Evolutionary conservation across 1,140 invertebrate species (phyloP), one percentile per base, ranked within the genome.

Genomic region (Asbolus verrucosus): DNA sequence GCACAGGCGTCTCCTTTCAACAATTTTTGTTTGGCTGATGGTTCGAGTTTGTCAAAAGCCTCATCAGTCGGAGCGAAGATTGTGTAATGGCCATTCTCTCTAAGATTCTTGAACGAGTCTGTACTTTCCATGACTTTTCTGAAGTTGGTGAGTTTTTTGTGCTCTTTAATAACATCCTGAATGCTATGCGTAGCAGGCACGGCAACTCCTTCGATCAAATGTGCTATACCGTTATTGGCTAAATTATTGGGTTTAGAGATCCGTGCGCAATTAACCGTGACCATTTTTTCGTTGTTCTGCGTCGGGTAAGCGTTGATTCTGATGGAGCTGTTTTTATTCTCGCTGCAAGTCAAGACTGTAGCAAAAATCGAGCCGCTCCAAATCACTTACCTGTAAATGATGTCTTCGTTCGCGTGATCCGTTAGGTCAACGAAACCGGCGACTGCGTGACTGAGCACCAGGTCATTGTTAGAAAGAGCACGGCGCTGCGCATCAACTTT

Each of bases 151-250:
- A 80, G 65, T 67, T 78, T 77, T 6, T 73, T 73, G 61, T 79
- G 68, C 61, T 77, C 72, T 4, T 75, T 70, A 14, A 85, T 82
- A 21, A 85, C 79, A 21, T 83, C 79, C 76, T 81, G 79, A 0
- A 85, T 76, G 54, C 73, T 79, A 15, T 82, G 77, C 31, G 71
- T 80, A 6, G 85, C 80, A 1, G 88, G 89, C 59, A 85, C 84
- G 1, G 91, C 82, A 2, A 91, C 82, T 15, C 84, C 83, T 33
- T 87, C 86, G 4, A 92, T 84, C 0, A 91, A 81, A 76, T 92
- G 89, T 0, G 91, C 84, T 2, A 91, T 84, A 15, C 90, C 90
- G 76, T 91, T 91, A 27, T 85, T 85, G 0, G 89, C 88, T 1
- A 83, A 76, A 65, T 82, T 81, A 70, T 85, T 83, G 30, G 79